These are phyloP conservation scores for Neopelma chrysocephalum DNA, from an alignment of 2,797 vertebrate species.

Conservation along the genomic window DNA sequence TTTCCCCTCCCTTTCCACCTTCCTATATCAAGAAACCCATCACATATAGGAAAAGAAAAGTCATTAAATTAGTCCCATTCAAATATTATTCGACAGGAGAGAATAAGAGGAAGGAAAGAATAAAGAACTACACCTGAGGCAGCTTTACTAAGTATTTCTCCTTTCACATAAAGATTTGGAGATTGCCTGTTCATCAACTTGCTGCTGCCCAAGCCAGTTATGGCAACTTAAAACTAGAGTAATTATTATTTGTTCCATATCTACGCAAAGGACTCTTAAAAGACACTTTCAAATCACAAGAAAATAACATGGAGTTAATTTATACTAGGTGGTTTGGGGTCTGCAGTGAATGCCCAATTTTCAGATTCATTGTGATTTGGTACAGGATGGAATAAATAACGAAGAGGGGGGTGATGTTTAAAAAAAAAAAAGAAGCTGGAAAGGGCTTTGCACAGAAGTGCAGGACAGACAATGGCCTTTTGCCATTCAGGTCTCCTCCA, in stretches of 20 bases:
- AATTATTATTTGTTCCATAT: background rate
- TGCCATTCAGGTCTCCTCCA: background rate
- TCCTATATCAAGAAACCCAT: background rate
- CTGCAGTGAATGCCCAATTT: background rate
- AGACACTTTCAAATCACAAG: background rate
- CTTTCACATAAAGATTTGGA: background rate
- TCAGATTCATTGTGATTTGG: background rate
- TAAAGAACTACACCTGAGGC: background rate
- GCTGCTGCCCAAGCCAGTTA: background rate
- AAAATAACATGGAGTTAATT: background rate
- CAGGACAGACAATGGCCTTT: background rate
- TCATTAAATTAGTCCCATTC: background rate
- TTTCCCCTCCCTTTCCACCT: background rate
- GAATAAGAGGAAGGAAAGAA: background rate
- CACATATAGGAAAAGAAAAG: background rate
- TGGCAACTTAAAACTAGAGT: background rate
- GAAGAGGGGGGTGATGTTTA: rapidly evolving
- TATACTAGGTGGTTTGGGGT: background rate
- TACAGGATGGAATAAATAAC: background rate
- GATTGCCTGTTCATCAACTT: background rate
- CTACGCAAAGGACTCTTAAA: background rate
- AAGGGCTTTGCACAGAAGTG: background rate
- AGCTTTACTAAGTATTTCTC: background rate
- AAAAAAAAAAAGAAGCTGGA: background rate
- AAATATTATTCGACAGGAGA: background rate